Conservation (phyloP, 2,888 invertebrate genomes). For the Microdon myrmicae region DNA sequence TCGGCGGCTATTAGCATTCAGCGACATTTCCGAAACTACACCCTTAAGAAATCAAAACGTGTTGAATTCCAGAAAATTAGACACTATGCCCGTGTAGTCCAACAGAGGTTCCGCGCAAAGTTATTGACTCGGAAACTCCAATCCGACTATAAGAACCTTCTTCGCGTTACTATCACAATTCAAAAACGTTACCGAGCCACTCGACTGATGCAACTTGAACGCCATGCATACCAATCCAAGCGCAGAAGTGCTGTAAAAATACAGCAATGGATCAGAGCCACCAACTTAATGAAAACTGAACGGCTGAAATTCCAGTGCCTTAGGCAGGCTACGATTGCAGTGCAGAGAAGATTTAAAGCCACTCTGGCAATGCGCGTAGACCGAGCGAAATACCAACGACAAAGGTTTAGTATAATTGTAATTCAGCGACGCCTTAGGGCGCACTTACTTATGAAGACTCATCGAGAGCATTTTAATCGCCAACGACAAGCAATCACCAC, state of each 20-base stretch:
- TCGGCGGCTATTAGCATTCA: slow-evolving; percentile 63
- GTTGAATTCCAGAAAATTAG: slow-evolving; percentile 24
- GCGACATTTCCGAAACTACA: slow-evolving; percentile 60
- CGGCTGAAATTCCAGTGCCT: slow-evolving; percentile 51
- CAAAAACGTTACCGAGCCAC: slow-evolving; percentile 67
- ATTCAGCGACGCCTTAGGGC: slow-evolving; percentile 62
- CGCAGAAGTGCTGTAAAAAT: slow-evolving; percentile 55
- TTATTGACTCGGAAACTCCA: slow-evolving; percentile 49
- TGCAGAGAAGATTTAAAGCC: slow-evolving; percentile 59
- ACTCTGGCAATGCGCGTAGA: slow-evolving; percentile 53
- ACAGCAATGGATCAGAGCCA: slow-evolving; percentile 59
- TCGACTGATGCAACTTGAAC: slow-evolving; percentile 34
- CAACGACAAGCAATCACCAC: slow-evolving; percentile 51
- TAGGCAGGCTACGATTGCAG: slow-evolving; percentile 53
- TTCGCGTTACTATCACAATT: slow-evolving; percentile 57
- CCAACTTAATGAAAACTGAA: slow-evolving; percentile 54
- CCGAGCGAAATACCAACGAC: slow-evolving; percentile 49
- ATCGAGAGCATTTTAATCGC: slow-evolving; percentile 47
- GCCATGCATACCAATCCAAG: slow-evolving; percentile 54
- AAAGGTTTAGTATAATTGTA: slow-evolving; percentile 56
- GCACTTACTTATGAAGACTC: slow-evolving; percentile 55
- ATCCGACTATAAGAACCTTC: slow-evolving; percentile 53
- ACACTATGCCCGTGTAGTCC: slow-evolving; percentile 44
- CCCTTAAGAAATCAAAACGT: slow-evolving; percentile 52
- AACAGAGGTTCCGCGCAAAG: slow-evolving; percentile 57